Base-by-base conservation (phyloP, 53 echinoderm and acorn worm genomes). In the Mesocentrotus franciscanus region DNA sequence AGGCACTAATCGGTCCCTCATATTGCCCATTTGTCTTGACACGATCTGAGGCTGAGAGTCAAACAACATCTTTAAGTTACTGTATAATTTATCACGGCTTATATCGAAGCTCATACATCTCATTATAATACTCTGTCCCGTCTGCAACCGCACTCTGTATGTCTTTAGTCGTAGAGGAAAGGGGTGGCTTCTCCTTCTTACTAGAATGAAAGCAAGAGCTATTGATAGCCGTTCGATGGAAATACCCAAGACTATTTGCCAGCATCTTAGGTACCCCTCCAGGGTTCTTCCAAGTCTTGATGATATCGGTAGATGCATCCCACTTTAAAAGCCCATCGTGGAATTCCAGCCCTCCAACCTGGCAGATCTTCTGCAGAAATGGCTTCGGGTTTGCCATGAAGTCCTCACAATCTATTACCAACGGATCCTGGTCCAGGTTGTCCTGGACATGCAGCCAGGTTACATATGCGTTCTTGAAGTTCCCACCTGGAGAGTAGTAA, bases 301-400 rank as follows among this genome's bases (percentile, higher is more conserved):
- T 56, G 55, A 75, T 56, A 74, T 92, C 92, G 22, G 56, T 11
- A 22, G 92, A 92, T 17, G 74, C 24, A 74, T 92, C 92, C 92
- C 92, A 92, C 26, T 74, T 24, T n/a, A 92, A 27, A 49, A 92
- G 74, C 6, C 56, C 75, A 74, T 92, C 92, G 8, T 55, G 74
- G 76, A 72, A 92, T 74, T 71, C 6, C 9, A 92, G 22, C 5
- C 92, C 92, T 49, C 92, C 92, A 55, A 92, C 92, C 76, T 92
- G 42, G 57, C 92, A 92, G 72, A 92, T 92, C 76, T 75, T 71
- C 76, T 74, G 92, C 55, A 92, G 92, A 33, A 8, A 92, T 74
- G 74, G 74, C 92, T 92, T 92, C 56, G 92, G 92, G 49, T 92
- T 55, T 10, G 92, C 72, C 75, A 92, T 34, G 14, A 92, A 56